A percentile compares a stretch with the other conserved stretches of the same genome.
phyloP scores from a whole-genome alignment of 2,113 vertebrate genomes.

The Sigmodon hispidus region DNA sequence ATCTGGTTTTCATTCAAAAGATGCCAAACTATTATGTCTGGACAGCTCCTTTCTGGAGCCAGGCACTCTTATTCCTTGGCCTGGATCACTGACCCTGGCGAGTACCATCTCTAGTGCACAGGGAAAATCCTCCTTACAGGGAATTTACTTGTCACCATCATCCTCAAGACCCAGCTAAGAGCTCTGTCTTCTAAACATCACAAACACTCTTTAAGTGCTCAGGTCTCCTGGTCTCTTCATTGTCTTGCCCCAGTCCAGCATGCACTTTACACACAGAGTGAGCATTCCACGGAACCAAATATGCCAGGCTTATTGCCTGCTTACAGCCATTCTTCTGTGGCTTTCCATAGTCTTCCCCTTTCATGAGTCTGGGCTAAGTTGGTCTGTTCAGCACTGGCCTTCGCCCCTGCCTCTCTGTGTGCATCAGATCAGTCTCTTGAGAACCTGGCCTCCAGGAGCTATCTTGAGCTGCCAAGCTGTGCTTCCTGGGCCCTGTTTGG shows the following conservation, averaged over 20 bases:
- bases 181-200: background rate
- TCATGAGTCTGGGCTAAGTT: background rate
- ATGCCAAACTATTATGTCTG: background rate
- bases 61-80: background rate
- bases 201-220: background rate
- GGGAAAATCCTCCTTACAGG: background rate
- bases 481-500: background rate
- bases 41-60: background rate
- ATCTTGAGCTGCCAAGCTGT: background rate
- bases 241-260: background rate
- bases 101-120: background rate
- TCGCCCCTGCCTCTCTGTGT: accelerated
- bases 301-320: background rate
- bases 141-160: background rate
- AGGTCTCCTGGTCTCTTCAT: background rate
- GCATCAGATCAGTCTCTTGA: background rate
- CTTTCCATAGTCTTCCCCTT: background rate
- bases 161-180: background rate
- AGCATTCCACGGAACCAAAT: background rate
- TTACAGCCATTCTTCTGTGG: background rate
- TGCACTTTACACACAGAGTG: background rate
- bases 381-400: background rate
- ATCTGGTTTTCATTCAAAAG: background rate
- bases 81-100: background rate
- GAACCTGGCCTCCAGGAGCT: background rate